These are phyloP conservation scores for Epicampocera succincta DNA, from an alignment of 2,888 invertebrate species.

Conservation along the genomic window DNA sequence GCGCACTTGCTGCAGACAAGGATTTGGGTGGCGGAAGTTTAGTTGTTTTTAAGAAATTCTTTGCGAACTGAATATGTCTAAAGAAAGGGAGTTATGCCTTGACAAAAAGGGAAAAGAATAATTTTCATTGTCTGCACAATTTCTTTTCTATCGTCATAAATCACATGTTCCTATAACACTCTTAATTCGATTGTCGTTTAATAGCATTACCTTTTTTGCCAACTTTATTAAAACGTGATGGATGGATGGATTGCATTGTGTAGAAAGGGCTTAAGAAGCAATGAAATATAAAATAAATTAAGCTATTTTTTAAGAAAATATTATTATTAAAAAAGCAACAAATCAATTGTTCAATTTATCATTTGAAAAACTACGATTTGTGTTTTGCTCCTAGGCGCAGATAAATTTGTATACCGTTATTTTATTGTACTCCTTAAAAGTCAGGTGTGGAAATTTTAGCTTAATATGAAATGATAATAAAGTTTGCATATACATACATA, in stretches of 20 bases:
- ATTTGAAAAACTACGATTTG: too few species aligned
- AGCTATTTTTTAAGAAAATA: too few species aligned
- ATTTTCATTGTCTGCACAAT: slow-evolving; percentile 34
- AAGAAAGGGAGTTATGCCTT: background rate
- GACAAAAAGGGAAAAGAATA: slow-evolving; percentile 1
- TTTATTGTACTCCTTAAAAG: too few species aligned
- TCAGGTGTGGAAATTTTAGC: too few species aligned
- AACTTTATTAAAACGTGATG: slow-evolving; percentile 52
- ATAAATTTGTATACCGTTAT: too few species aligned
- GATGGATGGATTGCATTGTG: background rate
- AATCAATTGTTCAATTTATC: too few species aligned
- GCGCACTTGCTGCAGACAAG: background rate
- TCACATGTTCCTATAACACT: slow-evolving; percentile 51
- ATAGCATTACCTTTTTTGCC: slow-evolving; percentile 54
- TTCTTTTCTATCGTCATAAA: slow-evolving; percentile 41
- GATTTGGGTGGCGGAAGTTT: slow-evolving; percentile 8
- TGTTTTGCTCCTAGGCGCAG: too few species aligned
- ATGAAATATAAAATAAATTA: background rate
- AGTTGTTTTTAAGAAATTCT: slow-evolving; percentile 9
- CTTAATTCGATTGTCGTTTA: slow-evolving; percentile 59
- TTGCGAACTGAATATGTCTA: background rate
- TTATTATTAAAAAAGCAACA: too few species aligned
- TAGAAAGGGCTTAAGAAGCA: background rate
- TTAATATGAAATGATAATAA: too few species aligned
- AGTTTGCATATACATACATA: too few species aligned